A percentile compares a stretch with the other conserved stretches of the same genome.
phyloP scores from a whole-genome alignment of 1,140 invertebrate genomes.

The Probaryconus sp. region DNA sequence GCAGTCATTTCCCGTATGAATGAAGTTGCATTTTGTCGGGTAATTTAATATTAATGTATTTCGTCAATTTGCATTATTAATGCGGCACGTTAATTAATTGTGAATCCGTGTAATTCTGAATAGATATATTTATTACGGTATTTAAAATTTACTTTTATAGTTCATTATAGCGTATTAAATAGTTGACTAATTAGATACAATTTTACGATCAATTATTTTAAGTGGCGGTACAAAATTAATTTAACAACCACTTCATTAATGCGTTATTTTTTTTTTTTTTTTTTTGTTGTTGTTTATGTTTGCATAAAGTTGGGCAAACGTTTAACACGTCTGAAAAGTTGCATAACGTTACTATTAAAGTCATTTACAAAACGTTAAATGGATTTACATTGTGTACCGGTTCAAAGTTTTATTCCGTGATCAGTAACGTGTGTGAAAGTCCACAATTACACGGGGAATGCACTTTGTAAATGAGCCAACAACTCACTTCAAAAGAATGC shows the following conservation, averaged over 20 bases:
- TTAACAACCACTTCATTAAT: too few relatives aligned
- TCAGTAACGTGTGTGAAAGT: too few relatives aligned
- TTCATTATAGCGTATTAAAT: constrained; percentile 18
- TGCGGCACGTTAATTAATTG: constrained; percentile 16
- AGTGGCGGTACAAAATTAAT: constrained; percentile 10
- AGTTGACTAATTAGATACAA: constrained; percentile 30
- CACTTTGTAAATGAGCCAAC: too few relatives aligned
- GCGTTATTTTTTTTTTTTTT: constrained; percentile 5
- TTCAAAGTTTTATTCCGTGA: too few relatives aligned
- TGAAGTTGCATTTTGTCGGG: constrained; percentile 27
- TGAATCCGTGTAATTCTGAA: constrained; percentile 10
- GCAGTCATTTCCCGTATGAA: constrained; percentile 24
- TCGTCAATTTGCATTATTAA: constrained; percentile 37
- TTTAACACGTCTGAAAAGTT: too few relatives aligned
- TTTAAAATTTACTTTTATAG: constrained; percentile 15
- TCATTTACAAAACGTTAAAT: too few relatives aligned
- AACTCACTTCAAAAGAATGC: too few relatives aligned
- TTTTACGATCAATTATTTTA: constrained; percentile 32
- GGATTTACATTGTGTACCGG: too few relatives aligned
- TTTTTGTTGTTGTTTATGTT: constrained; percentile 19
- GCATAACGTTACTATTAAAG: too few relatives aligned
- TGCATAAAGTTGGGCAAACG: constrained; percentile 19
- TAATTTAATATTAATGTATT: constrained; percentile 40
- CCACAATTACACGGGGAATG: too few relatives aligned
- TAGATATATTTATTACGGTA: constrained; percentile 1